These are phyloP conservation scores for Scalopus aquaticus DNA, from an alignment of 2,113 vertebrate species.

Conservation along the genomic window DNA sequence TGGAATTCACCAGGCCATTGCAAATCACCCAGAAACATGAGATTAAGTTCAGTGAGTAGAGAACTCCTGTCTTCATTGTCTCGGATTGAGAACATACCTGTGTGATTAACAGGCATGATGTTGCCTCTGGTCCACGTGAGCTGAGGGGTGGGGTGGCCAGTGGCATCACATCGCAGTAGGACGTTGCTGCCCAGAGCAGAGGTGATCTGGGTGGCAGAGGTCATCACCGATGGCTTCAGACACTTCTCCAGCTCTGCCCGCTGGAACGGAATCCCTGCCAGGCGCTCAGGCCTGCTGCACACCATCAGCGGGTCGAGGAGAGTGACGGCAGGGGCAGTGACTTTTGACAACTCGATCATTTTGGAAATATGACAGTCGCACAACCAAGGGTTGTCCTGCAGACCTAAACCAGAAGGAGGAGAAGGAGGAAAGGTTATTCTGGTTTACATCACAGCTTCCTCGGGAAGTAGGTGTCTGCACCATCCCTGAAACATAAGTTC, in stretches of 20 bases:
- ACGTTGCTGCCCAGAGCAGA: slow-evolving; percentile 94
- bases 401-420: slow-evolving; percentile 84
- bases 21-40: background rate
- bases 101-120: slow-evolving; percentile 87
- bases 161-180: slow-evolving; percentile 94
- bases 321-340: slow-evolving; percentile 84
- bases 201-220: slow-evolving; percentile 96
- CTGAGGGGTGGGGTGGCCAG: slow-evolving; percentile 92
- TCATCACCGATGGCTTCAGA: slow-evolving; percentile 94
- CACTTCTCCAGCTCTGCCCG: slow-evolving; percentile 94
- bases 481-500: background rate
- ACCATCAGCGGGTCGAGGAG: slow-evolving; percentile 91
- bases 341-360: slow-evolving; percentile 94
- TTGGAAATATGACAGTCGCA: slow-evolving; percentile 98
- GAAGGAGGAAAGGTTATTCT: background rate
- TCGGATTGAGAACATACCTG: slow-evolving; percentile 84
- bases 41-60: background rate
- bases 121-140: slow-evolving; percentile 91
- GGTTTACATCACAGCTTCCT: background rate
- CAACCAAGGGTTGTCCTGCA: slow-evolving; percentile 98
- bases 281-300: slow-evolving; percentile 91
- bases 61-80: background rate
- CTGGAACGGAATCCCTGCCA: slow-evolving; percentile 92
- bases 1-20: background rate
- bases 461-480: background rate